Evolutionary conservation across 2,113 vertebrate genomes (phyloP), one percentile per base, ranked within the genome.

Genomic region (Gambusia affinis): DNA sequence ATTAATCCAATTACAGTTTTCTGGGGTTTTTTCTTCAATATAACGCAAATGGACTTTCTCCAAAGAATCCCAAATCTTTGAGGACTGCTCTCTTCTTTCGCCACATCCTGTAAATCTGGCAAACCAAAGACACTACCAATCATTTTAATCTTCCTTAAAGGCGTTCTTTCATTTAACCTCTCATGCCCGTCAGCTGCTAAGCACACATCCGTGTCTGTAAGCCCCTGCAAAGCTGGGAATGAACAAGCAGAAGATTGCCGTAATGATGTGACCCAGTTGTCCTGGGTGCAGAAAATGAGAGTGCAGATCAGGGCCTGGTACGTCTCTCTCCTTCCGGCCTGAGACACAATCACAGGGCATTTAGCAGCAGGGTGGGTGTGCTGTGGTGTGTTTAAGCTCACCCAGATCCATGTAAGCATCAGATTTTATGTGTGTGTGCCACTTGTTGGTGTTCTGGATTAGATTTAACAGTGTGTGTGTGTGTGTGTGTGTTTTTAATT

Each of bases 211-310:
- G 67, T 84, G 78, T 72, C 28, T 85, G 79, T 79, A 92, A 89
- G 92, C 80, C 87, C 80, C 33, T 35, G n/a, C 76, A 91, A 89
- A 90, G 87, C 91, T 92, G 90, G 82, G 87, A 92, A 92, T 90
- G 91, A 93, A 92, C 90, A 93, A 91, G 89, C 88, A 84, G 86
- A 92, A 90, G 87, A 91, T 91, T 92, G 90, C 82, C 77, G 82
- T 92, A 90, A 91, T 92, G 85, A 90, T 75, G 83, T 93, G 92
- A 93, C 90, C 91, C 90, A 92, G 88, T 92, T 92, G 91, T 89
- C 90, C 82, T 29, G 73, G 79, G 72, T 77, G 84, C 85, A 88
- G 92, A 93, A 93, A 92, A 93, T 92, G 89, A 92, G 92, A 93
- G 90, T 92, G 87, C 71, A 90, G 84, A 84, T 90, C 78, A 84